phyloP scores from a whole-genome alignment of 2,797 vertebrate species.

The Iguana delicatissima region DNA sequence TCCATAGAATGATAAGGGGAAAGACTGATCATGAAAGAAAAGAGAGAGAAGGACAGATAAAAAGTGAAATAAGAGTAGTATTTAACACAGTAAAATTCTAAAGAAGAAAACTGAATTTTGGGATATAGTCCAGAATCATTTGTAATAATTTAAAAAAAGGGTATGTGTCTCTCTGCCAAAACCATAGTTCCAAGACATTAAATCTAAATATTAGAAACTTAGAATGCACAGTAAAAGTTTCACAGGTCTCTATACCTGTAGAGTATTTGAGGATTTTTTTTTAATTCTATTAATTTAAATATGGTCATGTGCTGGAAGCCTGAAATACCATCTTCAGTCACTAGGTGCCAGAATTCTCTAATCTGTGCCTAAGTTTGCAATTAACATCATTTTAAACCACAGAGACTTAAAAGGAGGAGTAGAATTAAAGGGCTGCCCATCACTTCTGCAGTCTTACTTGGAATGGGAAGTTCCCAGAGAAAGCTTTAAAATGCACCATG shows the following conservation, averaged over 20 bases:
- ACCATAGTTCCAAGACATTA: not conserved
- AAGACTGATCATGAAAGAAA: not conserved
- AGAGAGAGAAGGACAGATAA: not conserved
- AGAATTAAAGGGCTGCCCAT: not conserved
- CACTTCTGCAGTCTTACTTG: not conserved
- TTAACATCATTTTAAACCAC: not conserved
- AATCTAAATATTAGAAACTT: not conserved
- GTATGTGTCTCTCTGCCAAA: not conserved
- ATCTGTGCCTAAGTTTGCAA: not conserved
- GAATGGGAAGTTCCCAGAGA: not conserved
- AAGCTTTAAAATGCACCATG: not conserved
- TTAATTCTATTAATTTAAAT: too few relatives aligned
- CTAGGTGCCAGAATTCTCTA: not conserved
- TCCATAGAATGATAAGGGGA: not conserved
- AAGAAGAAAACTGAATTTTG: not conserved
- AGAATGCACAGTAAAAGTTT: not conserved
- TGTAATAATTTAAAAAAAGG: not conserved
- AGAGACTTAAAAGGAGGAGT: not conserved
- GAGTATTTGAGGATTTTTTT: not conserved
- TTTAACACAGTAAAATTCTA: rapidly evolving
- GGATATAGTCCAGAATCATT: not conserved
- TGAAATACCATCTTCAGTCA: not conserved
- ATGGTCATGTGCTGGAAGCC: not conserved
- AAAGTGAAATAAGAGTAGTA: not conserved
- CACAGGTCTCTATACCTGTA: not conserved